phyloP scores from a whole-genome alignment of 2,113 vertebrate species.

The Atractosteus spatula region DNA sequence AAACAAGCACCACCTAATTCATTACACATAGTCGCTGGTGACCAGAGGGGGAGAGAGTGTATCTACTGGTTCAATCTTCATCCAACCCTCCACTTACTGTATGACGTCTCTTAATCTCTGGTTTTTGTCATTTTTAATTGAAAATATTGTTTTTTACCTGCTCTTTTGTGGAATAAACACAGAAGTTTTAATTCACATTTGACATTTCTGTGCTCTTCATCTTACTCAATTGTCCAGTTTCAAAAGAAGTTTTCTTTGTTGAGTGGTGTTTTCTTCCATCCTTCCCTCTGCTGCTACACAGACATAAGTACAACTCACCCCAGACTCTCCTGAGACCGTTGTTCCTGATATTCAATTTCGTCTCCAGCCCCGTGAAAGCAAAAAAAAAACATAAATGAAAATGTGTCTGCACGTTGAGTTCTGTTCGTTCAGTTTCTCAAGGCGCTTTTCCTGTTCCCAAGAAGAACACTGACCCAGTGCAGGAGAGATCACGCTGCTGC shows the following conservation, averaged over 20 bases:
- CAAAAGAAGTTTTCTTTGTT: not conserved
- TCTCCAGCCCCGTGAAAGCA: constrained; percentile 13
- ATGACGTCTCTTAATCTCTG: not conserved
- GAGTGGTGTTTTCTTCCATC: not conserved
- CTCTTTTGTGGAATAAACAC: not conserved
- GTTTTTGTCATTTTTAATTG: not conserved
- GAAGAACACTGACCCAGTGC: constrained; percentile 43
- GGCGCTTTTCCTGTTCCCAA: constrained; percentile 14
- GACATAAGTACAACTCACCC: not conserved
- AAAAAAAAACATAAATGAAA: constrained; percentile 5
- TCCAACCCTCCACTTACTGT: not conserved
- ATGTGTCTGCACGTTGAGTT: not conserved
- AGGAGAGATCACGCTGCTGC: constrained; percentile 42
- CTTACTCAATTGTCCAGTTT: constrained; percentile 4
- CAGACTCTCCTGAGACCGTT: not conserved
- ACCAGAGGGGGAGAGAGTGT: not conserved
- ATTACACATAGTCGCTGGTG: not conserved
- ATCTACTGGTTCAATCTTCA: too few species aligned
- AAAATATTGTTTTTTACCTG: not conserved
- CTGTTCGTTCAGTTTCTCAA: constrained; percentile 18
- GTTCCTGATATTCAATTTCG: constrained; percentile 15
- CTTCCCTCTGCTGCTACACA: not conserved
- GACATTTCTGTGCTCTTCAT: not conserved
- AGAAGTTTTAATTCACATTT: not conserved
- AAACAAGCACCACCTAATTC: constrained; percentile 23